These are phyloP conservation scores for Marasmarcha lunaedactyla DNA, from an alignment of 2,888 invertebrate genomes.

Conservation along the genomic window DNA sequence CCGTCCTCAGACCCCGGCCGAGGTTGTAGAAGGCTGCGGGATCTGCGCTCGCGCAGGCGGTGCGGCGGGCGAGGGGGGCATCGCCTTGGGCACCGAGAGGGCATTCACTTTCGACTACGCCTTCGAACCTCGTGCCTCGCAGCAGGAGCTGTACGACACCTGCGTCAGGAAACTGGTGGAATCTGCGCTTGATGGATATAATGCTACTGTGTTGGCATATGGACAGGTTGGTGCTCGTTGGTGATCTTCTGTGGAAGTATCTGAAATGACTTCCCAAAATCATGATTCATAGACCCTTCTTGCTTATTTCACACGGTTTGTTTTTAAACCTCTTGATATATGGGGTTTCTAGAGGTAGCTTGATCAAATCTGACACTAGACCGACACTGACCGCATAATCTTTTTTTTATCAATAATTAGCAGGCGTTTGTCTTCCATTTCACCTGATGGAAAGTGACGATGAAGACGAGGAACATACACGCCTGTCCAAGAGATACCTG, in stretches of 20 bases:
- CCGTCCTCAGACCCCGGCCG: conserved; percentile 92
- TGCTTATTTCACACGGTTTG: too few relatives aligned
- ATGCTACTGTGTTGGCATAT: conserved; percentile 97
- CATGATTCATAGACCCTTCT: too few relatives aligned
- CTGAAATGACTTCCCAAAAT: too few relatives aligned
- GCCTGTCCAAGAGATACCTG: too few relatives aligned
- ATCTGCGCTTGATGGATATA: conserved; percentile 94
- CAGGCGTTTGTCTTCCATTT: too few relatives aligned
- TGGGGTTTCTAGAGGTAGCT: too few relatives aligned
- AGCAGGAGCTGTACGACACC: conserved; percentile 82
- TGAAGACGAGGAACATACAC: too few relatives aligned
- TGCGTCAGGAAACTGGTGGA: conserved; percentile 90
- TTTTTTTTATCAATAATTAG: too few relatives aligned
- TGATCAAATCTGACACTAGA: too few relatives aligned
- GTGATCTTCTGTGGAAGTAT: background rate
- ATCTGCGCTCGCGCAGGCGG: conserved; percentile 93
- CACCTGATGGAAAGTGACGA: too few relatives aligned
- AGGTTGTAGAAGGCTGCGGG: conserved; percentile 94
- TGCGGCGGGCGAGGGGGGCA: conserved; percentile 89
- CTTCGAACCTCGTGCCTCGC: conserved; percentile 83
- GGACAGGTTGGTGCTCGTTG: conserved; percentile 81
- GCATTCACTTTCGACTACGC: conserved; percentile 97
- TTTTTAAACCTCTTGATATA: too few relatives aligned
- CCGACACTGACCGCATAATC: too few relatives aligned
- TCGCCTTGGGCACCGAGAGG: conserved; percentile 92